Percentiles rank a stretch among this genome's conserved stretches.
Evolutionary conservation across 2,888 invertebrate species (phyloP).

Genomic region (Dynastes grantii): DNA sequence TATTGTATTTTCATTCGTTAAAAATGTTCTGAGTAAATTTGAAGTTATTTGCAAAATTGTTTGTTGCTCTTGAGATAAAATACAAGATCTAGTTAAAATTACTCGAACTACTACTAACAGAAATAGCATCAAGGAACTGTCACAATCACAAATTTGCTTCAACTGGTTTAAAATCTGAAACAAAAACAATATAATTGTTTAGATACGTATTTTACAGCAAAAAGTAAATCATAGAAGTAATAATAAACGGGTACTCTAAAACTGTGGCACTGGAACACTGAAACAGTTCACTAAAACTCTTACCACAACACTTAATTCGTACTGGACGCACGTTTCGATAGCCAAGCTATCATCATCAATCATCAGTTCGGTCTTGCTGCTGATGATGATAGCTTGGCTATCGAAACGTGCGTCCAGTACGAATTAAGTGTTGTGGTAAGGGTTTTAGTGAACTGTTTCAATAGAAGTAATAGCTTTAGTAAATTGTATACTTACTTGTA

Average conservation of each 20-base stretch:
- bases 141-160: constrained; percentile 48
- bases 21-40: constrained; percentile 50
- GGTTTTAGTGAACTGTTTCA: no score
- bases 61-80: constrained; percentile 29
- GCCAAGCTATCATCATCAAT: no score
- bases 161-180: constrained; percentile 57
- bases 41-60: constrained; percentile 48
- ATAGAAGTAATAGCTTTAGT: background rate
- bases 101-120: constrained; percentile 33
- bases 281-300: no score
- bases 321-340: no score
- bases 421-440: no score
- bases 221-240: no score
- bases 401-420: no score
- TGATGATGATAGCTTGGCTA: no score
- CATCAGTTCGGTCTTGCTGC: no score
- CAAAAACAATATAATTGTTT: background rate
- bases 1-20: constrained; percentile 52
- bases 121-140: constrained; percentile 36
- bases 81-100: constrained; percentile 26
- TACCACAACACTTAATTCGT: no score
- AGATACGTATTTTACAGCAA: background rate
- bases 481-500: constrained; percentile 48
- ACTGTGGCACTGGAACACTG: no score
- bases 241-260: no score